phyloP scores from a whole-genome alignment of 2,888 invertebrate genomes.

The Boloria selene region DNA sequence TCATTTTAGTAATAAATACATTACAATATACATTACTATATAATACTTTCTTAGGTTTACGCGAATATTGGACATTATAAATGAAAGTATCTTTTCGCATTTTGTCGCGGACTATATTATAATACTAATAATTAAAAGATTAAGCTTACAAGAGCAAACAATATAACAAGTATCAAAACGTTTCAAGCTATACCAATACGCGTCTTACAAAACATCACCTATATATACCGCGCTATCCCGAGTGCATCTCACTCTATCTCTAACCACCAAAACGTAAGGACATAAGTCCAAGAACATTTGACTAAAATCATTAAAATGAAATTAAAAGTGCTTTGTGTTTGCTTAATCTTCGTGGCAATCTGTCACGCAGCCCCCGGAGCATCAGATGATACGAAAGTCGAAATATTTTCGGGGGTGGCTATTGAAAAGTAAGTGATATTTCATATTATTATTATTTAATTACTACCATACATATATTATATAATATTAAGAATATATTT shows the following conservation, averaged over 20 bases:
- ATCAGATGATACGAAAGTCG: conserved; percentile 60
- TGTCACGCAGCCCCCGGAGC: conserved; percentile 67
- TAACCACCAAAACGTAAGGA: conserved; percentile 54
- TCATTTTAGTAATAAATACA: too few species aligned
- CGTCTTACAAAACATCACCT: conserved; percentile 42
- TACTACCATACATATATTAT: background rate
- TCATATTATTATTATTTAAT: background rate
- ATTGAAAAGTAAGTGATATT: conserved; percentile 61
- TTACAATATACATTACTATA: too few species aligned
- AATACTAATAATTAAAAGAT: background rate
- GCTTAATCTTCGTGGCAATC: conserved; percentile 58
- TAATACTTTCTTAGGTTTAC: too few species aligned
- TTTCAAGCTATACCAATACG: conserved; percentile 29
- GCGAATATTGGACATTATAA: too few species aligned
- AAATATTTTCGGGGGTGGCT: conserved; percentile 72
- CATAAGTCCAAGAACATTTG: background rate
- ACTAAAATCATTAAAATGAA: conserved; percentile 34
- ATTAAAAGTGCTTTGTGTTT: conserved; percentile 68
- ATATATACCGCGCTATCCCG: conserved; percentile 42
- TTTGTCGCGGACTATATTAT: too few species aligned
- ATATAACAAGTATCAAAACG: conserved; percentile 54
- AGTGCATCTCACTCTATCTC: conserved; percentile 58
- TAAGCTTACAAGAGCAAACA: background rate
- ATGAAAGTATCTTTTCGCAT: too few species aligned
- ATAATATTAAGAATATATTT: background rate